Conservation (phyloP, 1,140 invertebrate genomes). For the Drosophila pseudoananassae region DNA sequence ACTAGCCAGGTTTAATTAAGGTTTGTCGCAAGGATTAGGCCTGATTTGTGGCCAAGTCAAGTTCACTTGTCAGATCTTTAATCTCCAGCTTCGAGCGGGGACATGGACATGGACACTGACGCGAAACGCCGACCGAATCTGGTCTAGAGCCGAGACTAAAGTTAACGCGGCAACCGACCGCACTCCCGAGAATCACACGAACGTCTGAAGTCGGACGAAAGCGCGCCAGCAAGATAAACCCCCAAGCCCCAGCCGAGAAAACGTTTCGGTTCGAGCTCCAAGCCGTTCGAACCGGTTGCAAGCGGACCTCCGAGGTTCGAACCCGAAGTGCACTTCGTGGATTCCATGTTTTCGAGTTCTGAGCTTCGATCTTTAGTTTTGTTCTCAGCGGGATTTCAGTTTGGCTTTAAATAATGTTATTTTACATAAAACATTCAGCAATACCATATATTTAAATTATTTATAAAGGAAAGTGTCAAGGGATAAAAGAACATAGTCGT, state of each 20-base stretch:
- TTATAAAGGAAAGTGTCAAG: too few relatives aligned
- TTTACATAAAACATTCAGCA: too few relatives aligned
- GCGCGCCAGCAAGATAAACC: constrained; percentile 59
- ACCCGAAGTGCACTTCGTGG: constrained; percentile 8
- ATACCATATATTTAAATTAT: too few relatives aligned
- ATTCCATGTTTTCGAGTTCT: constrained; percentile 60
- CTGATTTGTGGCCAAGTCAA: constrained; percentile 30
- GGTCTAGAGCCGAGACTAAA: not conserved
- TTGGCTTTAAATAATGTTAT: not conserved
- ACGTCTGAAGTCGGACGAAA: constrained; percentile 53
- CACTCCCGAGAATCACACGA: not conserved
- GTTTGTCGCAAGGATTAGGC: constrained; percentile 4
- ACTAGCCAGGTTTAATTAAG: constrained; percentile 26
- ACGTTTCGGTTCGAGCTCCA: constrained; percentile 12
- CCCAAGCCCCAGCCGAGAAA: constrained; percentile 22
- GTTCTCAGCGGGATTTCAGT: not conserved
- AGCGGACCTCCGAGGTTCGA: not conserved
- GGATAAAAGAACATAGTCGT: too few relatives aligned
- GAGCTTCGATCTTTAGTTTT: constrained; percentile 13
- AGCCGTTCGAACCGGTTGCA: constrained; percentile 6
- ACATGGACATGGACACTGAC: not conserved
- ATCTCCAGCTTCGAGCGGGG: constrained; percentile 7
- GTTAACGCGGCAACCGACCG: not conserved
- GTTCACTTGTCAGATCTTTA: constrained; percentile 13
- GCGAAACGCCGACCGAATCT: constrained; percentile 15